These are phyloP conservation scores for Mythimna lalbum DNA, from an alignment of 2,888 invertebrate species.

Conservation along the genomic window DNA sequence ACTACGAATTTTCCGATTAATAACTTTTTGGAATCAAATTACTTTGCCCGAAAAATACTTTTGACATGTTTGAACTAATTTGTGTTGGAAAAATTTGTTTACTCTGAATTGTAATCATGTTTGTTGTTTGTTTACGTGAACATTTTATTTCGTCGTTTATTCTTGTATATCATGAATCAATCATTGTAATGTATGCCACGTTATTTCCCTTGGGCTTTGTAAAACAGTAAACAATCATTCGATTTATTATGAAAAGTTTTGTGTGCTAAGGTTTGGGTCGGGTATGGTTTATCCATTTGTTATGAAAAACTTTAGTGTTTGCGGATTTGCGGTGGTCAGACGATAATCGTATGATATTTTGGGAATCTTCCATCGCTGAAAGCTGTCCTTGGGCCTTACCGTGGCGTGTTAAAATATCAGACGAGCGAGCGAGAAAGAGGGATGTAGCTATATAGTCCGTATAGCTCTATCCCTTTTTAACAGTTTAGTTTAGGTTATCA, in stretches of 20 bases:
- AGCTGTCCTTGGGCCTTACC: too few relatives aligned
- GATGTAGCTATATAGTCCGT: too few relatives aligned
- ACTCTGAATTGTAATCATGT: conserved; percentile 35
- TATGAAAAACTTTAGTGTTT: conserved; percentile 24
- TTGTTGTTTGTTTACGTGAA: conserved; percentile 53
- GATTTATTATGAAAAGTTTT: conserved; percentile 28
- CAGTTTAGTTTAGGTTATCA: too few relatives aligned
- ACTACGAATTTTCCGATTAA: conserved; percentile 20
- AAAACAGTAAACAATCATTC: conserved; percentile 30
- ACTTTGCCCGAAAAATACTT: conserved; percentile 21
- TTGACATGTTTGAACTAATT: conserved; percentile 39
- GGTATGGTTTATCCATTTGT: conserved; percentile 18
- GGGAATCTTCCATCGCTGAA: not conserved
- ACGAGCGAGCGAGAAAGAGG: too few relatives aligned
- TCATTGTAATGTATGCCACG: conserved; percentile 34
- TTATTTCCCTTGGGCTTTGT: conserved; percentile 16
- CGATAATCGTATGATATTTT: not conserved
- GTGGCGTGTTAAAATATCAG: too few relatives aligned
- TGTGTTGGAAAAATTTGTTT: conserved; percentile 45
- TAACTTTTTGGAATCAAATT: conserved; percentile 29
- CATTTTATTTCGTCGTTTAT: conserved; percentile 23
- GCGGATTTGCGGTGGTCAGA: conserved; percentile 4
- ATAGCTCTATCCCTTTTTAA: too few relatives aligned
- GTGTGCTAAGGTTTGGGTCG: not conserved
- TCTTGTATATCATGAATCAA: conserved; percentile 40